Percentiles rank a stretch among this genome's conserved stretches.
Conservation (phyloP, 37 sponge, comb jelly and placozoan species). For the Bolinopsis microptera region DNA sequence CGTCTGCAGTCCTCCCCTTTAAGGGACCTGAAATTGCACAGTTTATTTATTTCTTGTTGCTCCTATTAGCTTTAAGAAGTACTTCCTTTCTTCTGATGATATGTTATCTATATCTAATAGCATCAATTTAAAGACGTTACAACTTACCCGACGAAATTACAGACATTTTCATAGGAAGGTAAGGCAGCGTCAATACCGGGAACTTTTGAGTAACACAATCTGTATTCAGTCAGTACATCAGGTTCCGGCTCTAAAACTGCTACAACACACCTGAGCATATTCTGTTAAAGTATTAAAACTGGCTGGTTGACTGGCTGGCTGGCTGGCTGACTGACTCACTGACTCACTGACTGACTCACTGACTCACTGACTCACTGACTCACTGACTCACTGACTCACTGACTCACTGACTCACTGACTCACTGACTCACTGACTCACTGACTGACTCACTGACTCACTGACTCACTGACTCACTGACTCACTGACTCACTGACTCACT, state of each 20-base stretch:
- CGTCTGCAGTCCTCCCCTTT: background rate
- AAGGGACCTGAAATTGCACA: too few species aligned
- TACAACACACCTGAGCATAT: background rate
- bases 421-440: background rate
- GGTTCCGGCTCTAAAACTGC: background rate
- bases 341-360: background rate
- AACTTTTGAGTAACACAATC: background rate
- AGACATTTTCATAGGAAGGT: slow-evolving; percentile 4
- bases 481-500: background rate
- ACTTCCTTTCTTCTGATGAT: too few species aligned
- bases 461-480: background rate
- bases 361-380: background rate
- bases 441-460: background rate
- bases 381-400: background rate
- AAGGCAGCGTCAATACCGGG: background rate
- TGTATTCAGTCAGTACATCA: background rate
- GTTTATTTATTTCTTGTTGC: too few species aligned
- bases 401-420: background rate
- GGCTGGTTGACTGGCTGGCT: background rate
- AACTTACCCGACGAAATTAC: slow-evolving; percentile 11
- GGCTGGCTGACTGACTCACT: background rate
- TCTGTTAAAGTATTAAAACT: background rate
- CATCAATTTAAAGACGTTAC: too few species aligned
- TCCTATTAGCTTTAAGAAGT: too few species aligned
- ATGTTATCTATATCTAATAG: too few species aligned